Conservation (phyloP, 2,113 vertebrate species). For the Genyomyrus donnyi region DNA sequence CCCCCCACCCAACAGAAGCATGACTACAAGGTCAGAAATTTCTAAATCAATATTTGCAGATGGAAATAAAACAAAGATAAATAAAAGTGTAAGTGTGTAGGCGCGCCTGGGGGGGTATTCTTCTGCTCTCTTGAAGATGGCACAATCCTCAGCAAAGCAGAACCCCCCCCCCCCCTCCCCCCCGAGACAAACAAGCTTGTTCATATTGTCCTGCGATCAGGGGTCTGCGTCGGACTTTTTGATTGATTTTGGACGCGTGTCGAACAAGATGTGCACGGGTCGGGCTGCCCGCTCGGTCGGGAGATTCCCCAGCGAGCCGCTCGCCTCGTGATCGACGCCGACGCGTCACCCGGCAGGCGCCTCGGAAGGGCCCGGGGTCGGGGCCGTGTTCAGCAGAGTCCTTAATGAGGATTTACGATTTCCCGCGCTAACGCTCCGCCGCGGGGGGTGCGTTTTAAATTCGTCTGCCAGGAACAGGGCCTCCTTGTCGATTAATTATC, state of each 20-base stretch:
- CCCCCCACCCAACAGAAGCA: background rate
- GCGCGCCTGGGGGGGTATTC: background rate
- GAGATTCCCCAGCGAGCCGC: background rate
- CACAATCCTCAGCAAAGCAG: background rate
- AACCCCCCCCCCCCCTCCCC: background rate
- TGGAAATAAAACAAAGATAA: background rate
- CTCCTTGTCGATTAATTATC: conserved; percentile 25
- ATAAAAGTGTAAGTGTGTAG: background rate
- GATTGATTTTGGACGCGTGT: background rate
- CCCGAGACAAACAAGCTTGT: background rate
- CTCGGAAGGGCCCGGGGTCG: background rate
- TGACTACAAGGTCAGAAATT: background rate
- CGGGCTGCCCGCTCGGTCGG: background rate
- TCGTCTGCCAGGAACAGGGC: background rate
- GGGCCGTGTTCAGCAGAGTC: background rate
- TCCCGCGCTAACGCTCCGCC: background rate
- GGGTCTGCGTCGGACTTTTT: no score
- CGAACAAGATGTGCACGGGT: background rate
- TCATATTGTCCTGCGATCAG: background rate
- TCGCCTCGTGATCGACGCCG: background rate
- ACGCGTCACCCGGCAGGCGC: background rate
- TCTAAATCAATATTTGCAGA: background rate
- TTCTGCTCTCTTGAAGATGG: background rate
- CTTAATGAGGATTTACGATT: conserved; percentile 21
- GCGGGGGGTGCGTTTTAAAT: background rate